Evolutionary conservation across 2,888 invertebrate genomes (phyloP), one percentile per base, ranked within the genome.

Genomic region (Cephus runcator): DNA sequence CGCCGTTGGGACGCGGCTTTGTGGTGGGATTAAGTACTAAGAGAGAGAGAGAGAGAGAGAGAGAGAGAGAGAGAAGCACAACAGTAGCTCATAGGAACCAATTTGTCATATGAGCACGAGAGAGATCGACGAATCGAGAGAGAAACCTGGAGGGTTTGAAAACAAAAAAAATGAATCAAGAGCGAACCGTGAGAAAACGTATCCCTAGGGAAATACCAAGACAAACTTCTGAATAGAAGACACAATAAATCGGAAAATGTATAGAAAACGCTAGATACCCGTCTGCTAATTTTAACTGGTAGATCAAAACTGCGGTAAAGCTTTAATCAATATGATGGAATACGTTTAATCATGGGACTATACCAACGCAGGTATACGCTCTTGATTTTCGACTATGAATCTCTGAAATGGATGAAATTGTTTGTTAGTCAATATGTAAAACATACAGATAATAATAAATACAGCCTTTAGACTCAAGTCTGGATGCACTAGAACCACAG

Each of bases 401-500:
- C 56, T 56, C 56, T 56, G 56, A 56, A 56, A 56, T 56, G 56
- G 56, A 23, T 56, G 23, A 56, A 56, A 23, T 40, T 23, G 6
- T 23, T 56, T 56, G 56, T 56, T 56, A 56, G 56, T 56, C 56
- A 56, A 56, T 56, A 71, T 71, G 30, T 56, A 73, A 75, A 35
- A 76, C 69, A 73, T 73, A 76, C 78, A 75, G 69, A 79, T 56
- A 75, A 79, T 56, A 75, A 79, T 79, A 80, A 80, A 84, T 76
- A 81, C 83, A 85, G 82, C 81, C 69, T 76, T 36, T 75, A 81
- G 84, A 83, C 82, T 81, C 81, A 80, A 84, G 80, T 83, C 81
- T 56, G 81, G 82, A 87, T 87, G 87, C 87, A 87, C 84, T 87
- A 86, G 84, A 84, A 85, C 82, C 83, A 87, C 85, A 85, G 85